Percentiles rank a stretch among this genome's conserved stretches.
Evolutionary conservation across 2,888 invertebrate species (phyloP).

Genomic region (Choristoneura rosaceana): DNA sequence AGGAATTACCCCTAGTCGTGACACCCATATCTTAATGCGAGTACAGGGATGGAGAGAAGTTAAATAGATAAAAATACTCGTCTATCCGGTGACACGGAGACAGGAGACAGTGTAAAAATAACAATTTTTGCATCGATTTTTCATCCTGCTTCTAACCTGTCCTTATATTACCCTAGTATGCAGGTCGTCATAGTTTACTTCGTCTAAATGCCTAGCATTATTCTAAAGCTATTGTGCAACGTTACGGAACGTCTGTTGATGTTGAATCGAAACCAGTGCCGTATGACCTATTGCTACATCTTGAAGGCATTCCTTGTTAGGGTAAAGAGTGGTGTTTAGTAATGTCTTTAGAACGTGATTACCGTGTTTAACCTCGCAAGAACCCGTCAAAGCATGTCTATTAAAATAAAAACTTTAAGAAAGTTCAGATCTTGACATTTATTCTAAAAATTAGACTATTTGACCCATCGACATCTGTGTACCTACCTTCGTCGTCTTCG

Average conservation of each 20-base stretch:
- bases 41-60: not conserved
- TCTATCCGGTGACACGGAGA: not conserved
- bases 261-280: slow-evolving; percentile 16
- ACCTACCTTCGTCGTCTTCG: no score
- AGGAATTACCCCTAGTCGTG: no score
- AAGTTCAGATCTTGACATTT: not conserved
- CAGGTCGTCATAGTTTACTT: slow-evolving; percentile 35
- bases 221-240: slow-evolving; percentile 25
- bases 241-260: slow-evolving; percentile 19
- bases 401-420: not conserved
- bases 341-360: not conserved
- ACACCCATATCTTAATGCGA: not conserved
- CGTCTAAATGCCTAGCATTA: slow-evolving; percentile 30
- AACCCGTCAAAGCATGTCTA: not conserved
- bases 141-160: slow-evolving; percentile 13
- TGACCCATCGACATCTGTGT: no score
- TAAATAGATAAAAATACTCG: no score
- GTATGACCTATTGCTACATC: slow-evolving; percentile 36
- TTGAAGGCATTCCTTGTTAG: slow-evolving; percentile 4
- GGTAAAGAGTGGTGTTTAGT: not conserved
- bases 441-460: not conserved
- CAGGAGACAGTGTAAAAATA: not conserved
- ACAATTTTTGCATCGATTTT: slow-evolving; percentile 15
- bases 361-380: not conserved
- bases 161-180: slow-evolving; percentile 15